Conservation (phyloP, 2,888 invertebrate species). For the Eutolmus rufibarbis region DNA sequence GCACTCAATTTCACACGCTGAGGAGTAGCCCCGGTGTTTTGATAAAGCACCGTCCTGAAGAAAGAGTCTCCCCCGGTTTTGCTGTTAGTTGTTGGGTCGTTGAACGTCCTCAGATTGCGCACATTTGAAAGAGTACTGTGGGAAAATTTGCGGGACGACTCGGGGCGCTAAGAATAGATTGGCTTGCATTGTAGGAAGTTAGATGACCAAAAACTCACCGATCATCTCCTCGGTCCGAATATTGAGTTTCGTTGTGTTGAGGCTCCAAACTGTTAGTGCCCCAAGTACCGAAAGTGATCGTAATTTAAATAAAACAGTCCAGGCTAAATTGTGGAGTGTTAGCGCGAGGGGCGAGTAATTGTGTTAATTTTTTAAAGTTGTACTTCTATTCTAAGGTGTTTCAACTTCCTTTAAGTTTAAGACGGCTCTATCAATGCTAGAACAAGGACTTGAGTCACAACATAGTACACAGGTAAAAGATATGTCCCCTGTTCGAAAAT, state of each 20-base stretch:
- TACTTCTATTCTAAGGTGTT: neutral
- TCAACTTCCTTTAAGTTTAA: no score
- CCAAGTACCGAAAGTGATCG: neutral
- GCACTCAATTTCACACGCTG: neutral
- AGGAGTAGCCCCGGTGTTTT: neutral
- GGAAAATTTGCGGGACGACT: neutral
- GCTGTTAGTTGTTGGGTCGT: neutral
- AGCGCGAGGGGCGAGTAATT: neutral
- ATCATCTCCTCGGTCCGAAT: neutral
- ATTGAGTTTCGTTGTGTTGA: neutral
- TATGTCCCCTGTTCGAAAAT: no score
- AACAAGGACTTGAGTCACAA: neutral
- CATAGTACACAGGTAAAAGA: no score
- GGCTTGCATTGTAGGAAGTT: neutral
- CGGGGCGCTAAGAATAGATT: neutral
- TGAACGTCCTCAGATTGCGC: neutral
- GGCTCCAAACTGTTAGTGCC: neutral
- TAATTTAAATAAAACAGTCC: neutral
- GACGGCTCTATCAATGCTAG: no score
- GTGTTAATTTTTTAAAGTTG: neutral
- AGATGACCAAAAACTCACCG: neutral
- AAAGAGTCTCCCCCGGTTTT: neutral
- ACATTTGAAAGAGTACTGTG: neutral
- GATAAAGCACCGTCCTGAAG: neutral
- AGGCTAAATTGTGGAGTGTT: neutral